These are phyloP conservation scores for Caenorhabditis sp. DNA, from an alignment of 2,888 invertebrate species.

Conservation along the genomic window DNA sequence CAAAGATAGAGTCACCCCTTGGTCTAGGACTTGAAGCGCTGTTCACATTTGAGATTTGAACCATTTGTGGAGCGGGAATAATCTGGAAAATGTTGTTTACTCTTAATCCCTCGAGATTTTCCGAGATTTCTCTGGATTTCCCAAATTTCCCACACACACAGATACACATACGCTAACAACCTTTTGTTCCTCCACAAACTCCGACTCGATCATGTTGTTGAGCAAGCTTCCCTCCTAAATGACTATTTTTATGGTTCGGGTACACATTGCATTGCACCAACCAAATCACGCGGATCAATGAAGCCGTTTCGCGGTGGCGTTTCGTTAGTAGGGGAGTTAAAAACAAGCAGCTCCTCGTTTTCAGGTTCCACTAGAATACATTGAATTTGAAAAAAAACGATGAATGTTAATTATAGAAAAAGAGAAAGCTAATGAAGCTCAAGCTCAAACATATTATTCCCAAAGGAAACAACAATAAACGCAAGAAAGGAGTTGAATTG, in stretches of 20 bases:
- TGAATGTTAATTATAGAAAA: not conserved
- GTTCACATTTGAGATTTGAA: slow-evolving; percentile 30
- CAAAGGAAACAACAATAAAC: no score
- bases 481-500: slow-evolving; percentile 1
- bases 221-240: slow-evolving; percentile 61
- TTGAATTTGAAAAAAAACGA: no score
- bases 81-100: slow-evolving; percentile 49
- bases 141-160: no score
- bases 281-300: slow-evolving; percentile 46
- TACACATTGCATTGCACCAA: slow-evolving; percentile 7
- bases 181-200: slow-evolving; percentile 47
- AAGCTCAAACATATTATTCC: no score
- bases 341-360: slow-evolving; percentile 56
- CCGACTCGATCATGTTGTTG: slow-evolving; percentile 63
- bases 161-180: no score
- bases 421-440: no score
- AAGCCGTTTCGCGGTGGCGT: slow-evolving; percentile 42
- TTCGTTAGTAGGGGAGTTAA: slow-evolving; percentile 51
- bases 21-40: slow-evolving; percentile 19
- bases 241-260: slow-evolving; percentile 7
- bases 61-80: slow-evolving; percentile 53
- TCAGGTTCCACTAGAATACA: slow-evolving; percentile 54
- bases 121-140: no score
- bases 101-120: not conserved
- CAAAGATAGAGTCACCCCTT: slow-evolving; percentile 48